phyloP scores from a whole-genome alignment of 2,797 vertebrate genomes.

The Artibeus lituratus region DNA sequence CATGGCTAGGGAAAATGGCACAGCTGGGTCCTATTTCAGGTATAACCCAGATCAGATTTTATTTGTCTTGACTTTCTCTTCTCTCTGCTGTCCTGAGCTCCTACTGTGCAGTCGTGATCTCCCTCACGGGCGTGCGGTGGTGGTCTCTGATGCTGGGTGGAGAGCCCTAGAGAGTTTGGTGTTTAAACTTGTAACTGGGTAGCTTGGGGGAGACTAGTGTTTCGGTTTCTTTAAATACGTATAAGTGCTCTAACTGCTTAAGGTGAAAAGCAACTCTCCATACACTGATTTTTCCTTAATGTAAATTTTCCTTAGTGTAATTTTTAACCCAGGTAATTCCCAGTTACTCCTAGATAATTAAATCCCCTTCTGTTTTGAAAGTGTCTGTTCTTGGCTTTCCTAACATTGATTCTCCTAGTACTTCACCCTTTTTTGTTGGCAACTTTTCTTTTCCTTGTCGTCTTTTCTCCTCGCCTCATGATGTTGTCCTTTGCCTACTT shows the following conservation, averaged over 20 bases:
- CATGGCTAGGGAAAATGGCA: conserved; percentile 95
- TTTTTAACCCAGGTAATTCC: not conserved
- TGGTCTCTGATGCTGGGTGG: not conserved
- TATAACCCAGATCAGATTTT: conserved; percentile 73
- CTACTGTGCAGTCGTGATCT: not conserved
- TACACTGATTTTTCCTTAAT: not conserved
- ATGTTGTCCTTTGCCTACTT: not conserved
- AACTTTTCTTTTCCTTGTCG: not conserved
- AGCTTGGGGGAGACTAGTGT: not conserved
- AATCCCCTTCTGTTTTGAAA: not conserved
- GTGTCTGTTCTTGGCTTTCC: not conserved
- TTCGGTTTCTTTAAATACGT: not conserved
- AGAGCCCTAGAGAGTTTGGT: not conserved
- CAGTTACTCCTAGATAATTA: not conserved
- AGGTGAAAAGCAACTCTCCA: not conserved
- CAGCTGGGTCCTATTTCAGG: conserved; percentile 98
- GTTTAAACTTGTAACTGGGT: not conserved
- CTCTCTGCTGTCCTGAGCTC: not conserved
- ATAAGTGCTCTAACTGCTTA: not conserved
- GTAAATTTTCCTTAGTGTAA: not conserved
- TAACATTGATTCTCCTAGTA: not conserved
- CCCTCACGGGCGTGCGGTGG: not conserved
- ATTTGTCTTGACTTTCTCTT: not conserved
- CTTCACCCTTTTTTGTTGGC: not conserved
- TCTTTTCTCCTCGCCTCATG: conserved; percentile 7